A percentile compares a stretch with the other conserved stretches of the same genome.
phyloP scores from a whole-genome alignment of 2,797 vertebrate genomes.

The Centropyge bicolor region DNA sequence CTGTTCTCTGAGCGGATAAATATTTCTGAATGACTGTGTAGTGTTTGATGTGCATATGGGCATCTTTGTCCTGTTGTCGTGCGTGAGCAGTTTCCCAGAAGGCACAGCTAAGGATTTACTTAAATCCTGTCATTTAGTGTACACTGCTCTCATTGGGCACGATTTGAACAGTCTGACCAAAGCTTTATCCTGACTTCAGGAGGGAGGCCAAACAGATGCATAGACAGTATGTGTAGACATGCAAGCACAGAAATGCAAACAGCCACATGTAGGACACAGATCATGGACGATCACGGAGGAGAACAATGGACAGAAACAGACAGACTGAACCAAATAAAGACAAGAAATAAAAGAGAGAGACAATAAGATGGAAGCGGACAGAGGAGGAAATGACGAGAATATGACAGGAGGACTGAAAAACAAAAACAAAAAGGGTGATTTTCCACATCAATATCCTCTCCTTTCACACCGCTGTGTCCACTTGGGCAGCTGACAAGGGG shows the following conservation, averaged over 20 bases:
- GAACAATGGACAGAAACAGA: conserved; percentile 27
- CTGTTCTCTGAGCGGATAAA: conserved; percentile 8
- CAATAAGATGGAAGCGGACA: conserved; percentile 42
- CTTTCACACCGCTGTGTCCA: conserved; percentile 69
- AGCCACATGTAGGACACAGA: conserved; percentile 17
- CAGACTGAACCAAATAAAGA: conserved; percentile 10
- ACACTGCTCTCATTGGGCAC: conserved; percentile 50
- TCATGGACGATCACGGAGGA: not conserved
- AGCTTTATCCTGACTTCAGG: conserved; percentile 61
- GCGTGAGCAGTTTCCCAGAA: conserved; percentile 52
- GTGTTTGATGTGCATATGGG: conserved; percentile 27
- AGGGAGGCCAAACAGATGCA: conserved; percentile 54
- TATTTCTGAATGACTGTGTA: conserved; percentile 31
- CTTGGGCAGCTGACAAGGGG: conserved; percentile 63
- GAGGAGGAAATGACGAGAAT: conserved; percentile 36
- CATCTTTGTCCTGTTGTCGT: conserved; percentile 45
- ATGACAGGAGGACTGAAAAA: conserved; percentile 60
- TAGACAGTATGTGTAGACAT: conserved; percentile 8
- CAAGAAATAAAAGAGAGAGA: conserved; percentile 34
- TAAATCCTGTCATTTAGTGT: conserved; percentile 71
- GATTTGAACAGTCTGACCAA: conserved; percentile 66
- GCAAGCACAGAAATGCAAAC: conserved; percentile 39
- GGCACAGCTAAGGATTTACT: conserved; percentile 69
- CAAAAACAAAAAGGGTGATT: conserved; percentile 75
- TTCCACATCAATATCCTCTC: conserved; percentile 74